Evolutionary conservation across 2,888 invertebrate species (phyloP), one percentile per base, ranked within the genome.

Genomic region (Lampropteryx suffumata): DNA sequence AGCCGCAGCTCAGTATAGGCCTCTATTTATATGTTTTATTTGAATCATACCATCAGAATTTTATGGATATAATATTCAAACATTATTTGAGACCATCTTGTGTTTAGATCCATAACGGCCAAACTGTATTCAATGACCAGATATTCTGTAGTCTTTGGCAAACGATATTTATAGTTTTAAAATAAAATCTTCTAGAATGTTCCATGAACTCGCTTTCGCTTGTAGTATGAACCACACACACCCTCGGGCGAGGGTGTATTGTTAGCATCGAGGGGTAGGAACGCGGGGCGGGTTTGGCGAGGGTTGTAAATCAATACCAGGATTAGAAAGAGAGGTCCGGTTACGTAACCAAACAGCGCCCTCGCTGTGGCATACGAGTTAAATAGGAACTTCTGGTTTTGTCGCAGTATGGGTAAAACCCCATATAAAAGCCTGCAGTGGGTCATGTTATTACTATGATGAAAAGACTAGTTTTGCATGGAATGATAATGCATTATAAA

Each of bases 281-380:
- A 27, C 1, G 46, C 39, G 46, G 39, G 39, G 39, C 17, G 39
- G 21, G 27, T 8, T 17, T 5, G 1, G 14, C 45, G 21, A 33
- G 39, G 17, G 28, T 17, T 9, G 34, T 7, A 28, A 40, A 47
- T 47, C 47, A 47, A 47, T 47, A 47, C 47, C 29, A 10, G 6
- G 17, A 33, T 27, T 8, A 33, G 33, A 34, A 17, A 17, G 34
- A 41, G 35, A 17, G 35, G 12, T 9, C 12, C 14, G 14, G 27
- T 4, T 13, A 2, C 37, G 27, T 13, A 27, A n/a, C 9, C 13
- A 8, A 34, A 14, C 1, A 39, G 46, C 46, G 39, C 32, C 39
- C 5, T 40, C 46, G 33, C 11, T 21, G 21, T 27, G 46, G 33
- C 28, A 39, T 17, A 32, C 0, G 17, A 2, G 1, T 13, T 7